phyloP scores from a whole-genome alignment of 1,140 invertebrate species.

The Plodia interpunctella region DNA sequence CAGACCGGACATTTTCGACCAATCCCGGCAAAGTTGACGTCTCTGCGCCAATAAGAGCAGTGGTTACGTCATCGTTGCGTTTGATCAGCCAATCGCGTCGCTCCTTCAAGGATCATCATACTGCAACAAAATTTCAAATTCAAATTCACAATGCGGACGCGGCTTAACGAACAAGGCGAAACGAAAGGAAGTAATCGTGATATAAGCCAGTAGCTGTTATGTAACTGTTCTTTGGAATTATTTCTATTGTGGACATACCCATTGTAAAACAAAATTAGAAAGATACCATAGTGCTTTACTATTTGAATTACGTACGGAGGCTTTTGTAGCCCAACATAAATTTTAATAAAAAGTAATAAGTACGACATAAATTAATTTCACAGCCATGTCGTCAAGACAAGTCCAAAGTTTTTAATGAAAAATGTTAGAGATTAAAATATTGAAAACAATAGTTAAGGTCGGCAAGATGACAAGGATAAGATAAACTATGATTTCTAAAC shows the following conservation, averaged over 20 bases:
- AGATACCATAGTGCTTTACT: not conserved
- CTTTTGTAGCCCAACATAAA: no score
- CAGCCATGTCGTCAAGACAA: no score
- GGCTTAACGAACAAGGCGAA: conserved; percentile 34
- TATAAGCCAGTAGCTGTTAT: conserved; percentile 32
- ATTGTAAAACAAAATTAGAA: not conserved
- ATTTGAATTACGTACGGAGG: not conserved
- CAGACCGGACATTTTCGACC: conserved; percentile 69
- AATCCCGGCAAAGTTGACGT: conserved; percentile 34
- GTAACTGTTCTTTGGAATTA: conserved; percentile 36
- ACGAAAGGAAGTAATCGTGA: conserved; percentile 29
- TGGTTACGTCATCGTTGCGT: conserved; percentile 16
- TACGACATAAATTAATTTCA: no score
- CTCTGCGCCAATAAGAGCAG: conserved; percentile 37
- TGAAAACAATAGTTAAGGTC: not conserved
- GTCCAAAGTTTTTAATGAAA: no score
- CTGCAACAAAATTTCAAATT: conserved; percentile 35
- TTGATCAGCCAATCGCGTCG: conserved; percentile 31
- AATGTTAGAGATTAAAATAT: not conserved
- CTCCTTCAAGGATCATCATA: conserved; percentile 36
- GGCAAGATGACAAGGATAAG: not conserved
- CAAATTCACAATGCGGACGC: conserved; percentile 38
- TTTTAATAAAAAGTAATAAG: no score
- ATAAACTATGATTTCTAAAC: not conserved
- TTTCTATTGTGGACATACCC: not conserved